These are phyloP conservation scores for Sebastes jordani DNA, from an alignment of 2,797 vertebrate species.

Conservation along the genomic window DNA sequence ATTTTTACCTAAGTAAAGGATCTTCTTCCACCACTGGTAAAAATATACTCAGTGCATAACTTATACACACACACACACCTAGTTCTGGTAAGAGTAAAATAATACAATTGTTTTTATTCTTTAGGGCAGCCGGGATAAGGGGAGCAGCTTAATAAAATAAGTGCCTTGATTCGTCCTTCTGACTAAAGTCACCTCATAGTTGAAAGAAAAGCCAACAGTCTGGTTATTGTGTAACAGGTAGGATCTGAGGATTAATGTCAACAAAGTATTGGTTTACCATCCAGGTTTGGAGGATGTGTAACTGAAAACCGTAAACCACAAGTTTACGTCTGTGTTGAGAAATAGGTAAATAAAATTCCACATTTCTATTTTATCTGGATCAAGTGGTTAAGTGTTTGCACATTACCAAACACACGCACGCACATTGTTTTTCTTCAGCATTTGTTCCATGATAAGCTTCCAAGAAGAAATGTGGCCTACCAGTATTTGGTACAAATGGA, in stretches of 20 bases:
- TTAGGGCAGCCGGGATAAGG: neutral
- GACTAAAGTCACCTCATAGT: conserved; percentile 1
- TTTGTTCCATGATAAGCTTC: conserved; percentile 17
- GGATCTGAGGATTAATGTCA: neutral
- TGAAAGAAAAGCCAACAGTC: neutral
- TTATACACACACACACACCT: neutral
- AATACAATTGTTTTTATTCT: neutral
- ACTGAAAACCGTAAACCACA: neutral
- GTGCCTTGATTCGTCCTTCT: neutral
- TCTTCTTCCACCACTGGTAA: neutral
- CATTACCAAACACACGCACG: neutral
- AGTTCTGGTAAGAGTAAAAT: too few species aligned
- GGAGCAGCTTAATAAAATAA: neutral
- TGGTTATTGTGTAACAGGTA: neutral
- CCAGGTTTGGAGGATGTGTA: neutral
- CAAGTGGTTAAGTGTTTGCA: neutral
- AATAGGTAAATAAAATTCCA: conserved; percentile 8
- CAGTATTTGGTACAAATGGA: neutral
- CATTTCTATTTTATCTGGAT: conserved; percentile 25
- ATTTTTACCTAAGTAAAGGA: neutral
- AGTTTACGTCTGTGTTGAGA: neutral
- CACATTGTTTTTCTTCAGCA: neutral
- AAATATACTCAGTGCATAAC: neutral
- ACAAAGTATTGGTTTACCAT: conserved; percentile 3
- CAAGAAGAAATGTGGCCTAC: neutral